phyloP scores from a whole-genome alignment of 2,888 invertebrate species.

The Pterostichus niger region DNA sequence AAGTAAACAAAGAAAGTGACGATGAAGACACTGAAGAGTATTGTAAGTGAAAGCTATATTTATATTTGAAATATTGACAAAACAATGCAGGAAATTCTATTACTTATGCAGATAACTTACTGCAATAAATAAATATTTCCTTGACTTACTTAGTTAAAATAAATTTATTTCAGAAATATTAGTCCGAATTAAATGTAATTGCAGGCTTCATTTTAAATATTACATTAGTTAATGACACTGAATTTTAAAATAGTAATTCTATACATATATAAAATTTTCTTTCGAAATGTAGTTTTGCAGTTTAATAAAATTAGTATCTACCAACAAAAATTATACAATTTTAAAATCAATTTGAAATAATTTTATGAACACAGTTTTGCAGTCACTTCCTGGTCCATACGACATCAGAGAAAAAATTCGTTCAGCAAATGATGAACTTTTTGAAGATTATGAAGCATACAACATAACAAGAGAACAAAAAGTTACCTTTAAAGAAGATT shows the following conservation, averaged over 20 bases:
- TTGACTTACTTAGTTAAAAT: background rate
- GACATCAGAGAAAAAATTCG: slow-evolving; percentile 79
- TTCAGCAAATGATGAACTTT: slow-evolving; percentile 79
- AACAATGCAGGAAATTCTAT: slow-evolving; percentile 18
- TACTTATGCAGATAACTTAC: too few species aligned
- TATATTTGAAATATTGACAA: slow-evolving; percentile 55
- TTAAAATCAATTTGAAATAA: background rate
- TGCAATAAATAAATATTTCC: background rate
- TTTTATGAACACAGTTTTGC: slow-evolving; percentile 73
- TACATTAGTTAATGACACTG: slow-evolving; percentile 1
- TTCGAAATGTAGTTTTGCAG: background rate
- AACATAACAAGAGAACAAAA: slow-evolving; percentile 71
- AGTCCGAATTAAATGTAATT: background rate
- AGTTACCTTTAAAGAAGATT: slow-evolving; percentile 78
- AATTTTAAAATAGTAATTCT: slow-evolving; percentile 9
- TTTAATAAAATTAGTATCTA: too few species aligned
- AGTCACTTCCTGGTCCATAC: slow-evolving; percentile 79
- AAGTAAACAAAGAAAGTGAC: slow-evolving; percentile 61
- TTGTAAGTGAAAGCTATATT: slow-evolving; percentile 70
- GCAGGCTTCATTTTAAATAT: background rate
- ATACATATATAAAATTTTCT: background rate
- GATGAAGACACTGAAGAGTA: slow-evolving; percentile 72
- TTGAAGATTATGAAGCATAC: slow-evolving; percentile 72
- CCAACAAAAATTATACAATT: too few species aligned
- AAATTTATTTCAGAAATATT: background rate